Conservation (phyloP, 2,888 invertebrate genomes). For the Dolomedes plantarius region DNA sequence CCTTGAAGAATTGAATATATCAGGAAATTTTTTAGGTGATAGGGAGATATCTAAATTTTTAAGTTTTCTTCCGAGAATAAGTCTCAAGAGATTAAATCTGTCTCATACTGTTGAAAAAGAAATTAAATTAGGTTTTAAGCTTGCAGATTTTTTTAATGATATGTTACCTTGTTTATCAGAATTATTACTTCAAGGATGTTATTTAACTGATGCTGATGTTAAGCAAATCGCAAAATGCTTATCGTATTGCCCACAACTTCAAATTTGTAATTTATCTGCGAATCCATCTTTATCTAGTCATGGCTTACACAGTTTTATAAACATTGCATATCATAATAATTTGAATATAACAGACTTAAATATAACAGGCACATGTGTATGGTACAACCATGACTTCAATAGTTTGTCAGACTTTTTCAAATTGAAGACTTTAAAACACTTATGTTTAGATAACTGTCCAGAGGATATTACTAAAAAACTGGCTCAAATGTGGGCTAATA, state of each 20-base stretch:
- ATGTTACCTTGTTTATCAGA: slow-evolving; percentile 18
- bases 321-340: background rate
- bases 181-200: slow-evolving; percentile 37
- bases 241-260: slow-evolving; percentile 6
- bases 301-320: slow-evolving; percentile 22
- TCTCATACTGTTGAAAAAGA: background rate
- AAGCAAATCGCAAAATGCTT: background rate
- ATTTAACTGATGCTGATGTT: slow-evolving; percentile 48
- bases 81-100: slow-evolving; percentile 41
- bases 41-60: slow-evolving; percentile 32
- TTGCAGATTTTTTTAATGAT: slow-evolving; percentile 12
- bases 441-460: slow-evolving; percentile 39
- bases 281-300: slow-evolving; percentile 26
- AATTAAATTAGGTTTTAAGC: background rate
- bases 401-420: slow-evolving; percentile 10
- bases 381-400: slow-evolving; percentile 4
- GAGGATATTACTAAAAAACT: slow-evolving; percentile 15
- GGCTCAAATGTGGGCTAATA: slow-evolving; percentile 26
- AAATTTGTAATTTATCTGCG: slow-evolving; percentile 27
- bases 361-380: slow-evolving; percentile 28
- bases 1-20: slow-evolving; percentile 43
- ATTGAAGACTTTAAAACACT: background rate
- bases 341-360: background rate
- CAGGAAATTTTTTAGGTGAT: slow-evolving; percentile 29
- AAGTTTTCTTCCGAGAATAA: slow-evolving; percentile 12